These are phyloP conservation scores for Parthenolecanium corni DNA, from an alignment of 2,888 invertebrate species.

Conservation along the genomic window DNA sequence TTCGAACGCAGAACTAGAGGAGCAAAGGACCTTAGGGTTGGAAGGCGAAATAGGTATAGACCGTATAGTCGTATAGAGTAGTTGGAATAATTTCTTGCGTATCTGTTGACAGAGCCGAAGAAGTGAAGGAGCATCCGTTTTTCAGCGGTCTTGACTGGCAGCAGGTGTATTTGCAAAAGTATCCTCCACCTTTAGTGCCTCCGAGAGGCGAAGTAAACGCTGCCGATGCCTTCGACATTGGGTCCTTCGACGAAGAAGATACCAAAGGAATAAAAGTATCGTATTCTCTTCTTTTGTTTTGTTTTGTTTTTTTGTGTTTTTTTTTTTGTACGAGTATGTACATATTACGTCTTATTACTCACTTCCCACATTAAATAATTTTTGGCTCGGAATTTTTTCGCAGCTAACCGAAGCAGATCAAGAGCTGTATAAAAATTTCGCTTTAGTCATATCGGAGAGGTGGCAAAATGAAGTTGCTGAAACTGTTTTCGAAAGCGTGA, in stretches of 20 bases:
- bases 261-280: constrained; percentile 92
- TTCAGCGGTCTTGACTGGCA: constrained; percentile 98
- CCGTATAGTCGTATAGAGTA: no score
- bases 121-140: constrained; percentile 95
- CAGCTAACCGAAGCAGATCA: constrained; percentile 91
- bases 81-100: no score
- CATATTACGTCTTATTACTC: no score
- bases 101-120: constrained; percentile 61
- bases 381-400: background rate
- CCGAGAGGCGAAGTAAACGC: constrained; percentile 99
- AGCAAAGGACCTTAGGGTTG: no score
- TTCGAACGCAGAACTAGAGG: no score
- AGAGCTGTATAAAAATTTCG: constrained; percentile 96
- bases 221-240: constrained; percentile 99
- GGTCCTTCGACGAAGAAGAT: constrained; percentile 99
- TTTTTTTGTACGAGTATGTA: background rate
- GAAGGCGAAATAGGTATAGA: no score
- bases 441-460: constrained; percentile 94
- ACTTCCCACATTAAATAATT: no score
- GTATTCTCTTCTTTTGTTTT: background rate
- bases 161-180: constrained; percentile 96
- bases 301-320: background rate
- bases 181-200: constrained; percentile 94
- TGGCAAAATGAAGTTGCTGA: constrained; percentile 99
- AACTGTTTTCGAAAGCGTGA: constrained; percentile 96